Evolutionary conservation across 2,797 vertebrate species (phyloP).

Genomic region (Avahi laniger): DNA sequence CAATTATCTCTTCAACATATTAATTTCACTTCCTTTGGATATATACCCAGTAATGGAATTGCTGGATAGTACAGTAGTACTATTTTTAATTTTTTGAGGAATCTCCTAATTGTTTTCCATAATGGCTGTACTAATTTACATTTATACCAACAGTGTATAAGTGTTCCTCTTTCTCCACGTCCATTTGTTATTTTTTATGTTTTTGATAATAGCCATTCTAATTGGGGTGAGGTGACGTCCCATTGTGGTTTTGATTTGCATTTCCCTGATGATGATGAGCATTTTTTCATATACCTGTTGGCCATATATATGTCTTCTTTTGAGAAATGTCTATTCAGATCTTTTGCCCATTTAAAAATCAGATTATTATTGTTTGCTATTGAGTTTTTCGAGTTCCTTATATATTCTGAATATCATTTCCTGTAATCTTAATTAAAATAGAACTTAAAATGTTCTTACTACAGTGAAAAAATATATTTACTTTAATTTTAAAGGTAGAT

Average conservation of each 20-base stretch:
- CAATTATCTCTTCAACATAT: background rate
- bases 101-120: background rate
- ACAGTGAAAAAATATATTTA: background rate
- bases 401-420: background rate
- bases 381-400: background rate
- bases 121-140: background rate
- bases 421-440: background rate
- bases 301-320: background rate
- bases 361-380: background rate
- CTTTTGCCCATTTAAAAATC: background rate
- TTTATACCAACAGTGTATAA: background rate
- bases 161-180: background rate
- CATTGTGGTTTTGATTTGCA: background rate
- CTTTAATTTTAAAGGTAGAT: background rate
- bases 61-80: background rate
- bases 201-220: background rate
- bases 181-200: background rate
- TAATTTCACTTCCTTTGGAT: background rate
- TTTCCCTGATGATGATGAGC: background rate
- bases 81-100: background rate
- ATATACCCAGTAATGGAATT: background rate
- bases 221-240: background rate
- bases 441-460: background rate
- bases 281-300: background rate
- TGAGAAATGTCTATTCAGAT: background rate